Evolutionary conservation across 2,113 vertebrate genomes (phyloP).

Genomic region (Semicossyphus pulcher): DNA sequence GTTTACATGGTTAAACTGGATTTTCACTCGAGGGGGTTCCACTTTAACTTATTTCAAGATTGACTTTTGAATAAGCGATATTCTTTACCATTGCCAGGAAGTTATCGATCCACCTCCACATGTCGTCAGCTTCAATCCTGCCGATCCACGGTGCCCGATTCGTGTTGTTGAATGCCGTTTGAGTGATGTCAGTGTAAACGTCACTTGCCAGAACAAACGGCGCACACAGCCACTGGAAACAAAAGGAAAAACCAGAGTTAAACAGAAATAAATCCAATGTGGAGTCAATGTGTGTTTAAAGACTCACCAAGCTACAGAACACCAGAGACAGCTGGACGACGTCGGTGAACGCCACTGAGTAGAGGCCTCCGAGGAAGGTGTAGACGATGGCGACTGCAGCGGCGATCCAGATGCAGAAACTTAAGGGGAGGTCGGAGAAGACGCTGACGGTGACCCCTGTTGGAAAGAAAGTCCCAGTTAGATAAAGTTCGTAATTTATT

Average conservation of each 20-base stretch:
- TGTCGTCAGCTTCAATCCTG: neutral
- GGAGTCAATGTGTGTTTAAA: too few species aligned
- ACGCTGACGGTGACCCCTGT: neutral
- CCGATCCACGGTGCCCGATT: conserved; percentile 59
- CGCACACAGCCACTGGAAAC: conserved; percentile 42
- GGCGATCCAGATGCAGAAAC: conserved; percentile 55
- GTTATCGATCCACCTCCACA: conserved; percentile 51
- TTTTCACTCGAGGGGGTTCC: too few species aligned
- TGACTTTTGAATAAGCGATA: too few species aligned
- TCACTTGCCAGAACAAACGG: conserved; percentile 50
- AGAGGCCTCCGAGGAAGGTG: conserved; percentile 64
- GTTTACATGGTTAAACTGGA: too few species aligned
- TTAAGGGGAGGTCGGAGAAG: conserved; percentile 9
- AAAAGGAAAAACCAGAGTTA: neutral
- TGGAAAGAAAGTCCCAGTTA: neutral
- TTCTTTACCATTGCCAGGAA: conserved; percentile 50
- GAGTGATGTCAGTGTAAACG: conserved; percentile 27
- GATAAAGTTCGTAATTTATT: neutral
- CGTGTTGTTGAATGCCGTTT: conserved; percentile 41
- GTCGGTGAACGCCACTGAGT: conserved; percentile 62
- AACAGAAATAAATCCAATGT: too few species aligned
- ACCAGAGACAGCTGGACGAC: conserved; percentile 47
- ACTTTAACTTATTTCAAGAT: too few species aligned
- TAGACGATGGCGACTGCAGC: conserved; percentile 59
- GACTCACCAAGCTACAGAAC: conserved; percentile 56